Percentiles rank a stretch among this genome's conserved stretches.
Conservation (phyloP, 2,113 vertebrate species). For the Anas platyrhynchos region DNA sequence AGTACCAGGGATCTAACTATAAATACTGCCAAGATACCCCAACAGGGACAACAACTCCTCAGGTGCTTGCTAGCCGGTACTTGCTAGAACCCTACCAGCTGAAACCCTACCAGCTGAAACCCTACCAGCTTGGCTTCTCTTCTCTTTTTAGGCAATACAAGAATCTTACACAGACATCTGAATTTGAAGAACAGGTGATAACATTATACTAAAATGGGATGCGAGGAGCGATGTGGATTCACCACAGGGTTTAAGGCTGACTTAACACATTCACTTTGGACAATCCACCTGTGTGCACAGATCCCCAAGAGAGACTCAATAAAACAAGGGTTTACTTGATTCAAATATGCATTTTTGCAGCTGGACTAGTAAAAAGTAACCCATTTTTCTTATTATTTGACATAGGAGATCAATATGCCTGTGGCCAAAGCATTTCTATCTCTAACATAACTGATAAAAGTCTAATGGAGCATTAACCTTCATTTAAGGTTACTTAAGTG, state of each 20-base stretch:
- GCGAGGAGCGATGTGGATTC: not conserved
- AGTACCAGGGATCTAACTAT: no score
- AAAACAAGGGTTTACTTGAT: not conserved
- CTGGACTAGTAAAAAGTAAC: not conserved
- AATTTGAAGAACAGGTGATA: not conserved
- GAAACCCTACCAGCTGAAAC: not conserved
- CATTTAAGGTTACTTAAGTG: not conserved
- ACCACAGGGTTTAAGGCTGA: not conserved
- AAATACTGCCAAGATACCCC: no score
- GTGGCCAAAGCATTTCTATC: not conserved
- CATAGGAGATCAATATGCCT: not conserved
- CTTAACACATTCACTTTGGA: not conserved
- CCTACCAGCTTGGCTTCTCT: not conserved
- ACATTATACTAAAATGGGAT: not conserved
- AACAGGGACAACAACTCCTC: not conserved
- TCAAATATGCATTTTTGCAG: not conserved
- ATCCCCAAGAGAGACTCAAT: not conserved
- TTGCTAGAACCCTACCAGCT: not conserved
- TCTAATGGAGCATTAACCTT: not conserved
- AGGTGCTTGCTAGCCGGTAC: fast-evolving
- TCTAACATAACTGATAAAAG: not conserved
- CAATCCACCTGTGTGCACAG: fast-evolving
- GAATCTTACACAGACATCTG: not conserved
- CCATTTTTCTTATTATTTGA: not conserved
- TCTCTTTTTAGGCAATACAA: not conserved